Conservation (phyloP, 2,113 vertebrate species). For the Colistium nudipinnis region DNA sequence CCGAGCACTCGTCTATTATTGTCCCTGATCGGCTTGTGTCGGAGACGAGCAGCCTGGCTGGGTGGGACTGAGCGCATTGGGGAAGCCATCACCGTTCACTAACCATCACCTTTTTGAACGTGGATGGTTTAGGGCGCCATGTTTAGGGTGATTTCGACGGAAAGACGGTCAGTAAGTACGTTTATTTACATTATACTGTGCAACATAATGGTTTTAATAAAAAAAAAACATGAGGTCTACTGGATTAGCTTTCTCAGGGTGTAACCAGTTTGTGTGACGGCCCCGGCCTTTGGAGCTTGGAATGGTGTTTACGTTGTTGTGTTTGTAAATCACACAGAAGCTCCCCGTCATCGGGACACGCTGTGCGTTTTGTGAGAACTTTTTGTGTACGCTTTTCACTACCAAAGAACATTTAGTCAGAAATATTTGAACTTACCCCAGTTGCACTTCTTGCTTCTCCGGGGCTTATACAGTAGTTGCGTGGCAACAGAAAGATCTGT, state of each 20-base stretch:
- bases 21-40: slow-evolving; percentile 49
- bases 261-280: not conserved
- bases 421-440: slow-evolving; percentile 14
- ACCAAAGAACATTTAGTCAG: slow-evolving; percentile 11
- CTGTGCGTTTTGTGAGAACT: slow-evolving; percentile 5
- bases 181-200: not conserved
- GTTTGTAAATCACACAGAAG: not conserved
- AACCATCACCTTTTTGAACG: slow-evolving; percentile 26
- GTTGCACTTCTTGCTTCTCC: no score
- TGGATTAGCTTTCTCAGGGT: not conserved
- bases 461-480: slow-evolving; percentile 19
- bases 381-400: slow-evolving; percentile 21
- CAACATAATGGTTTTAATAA: not conserved
- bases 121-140: not conserved
- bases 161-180: slow-evolving; percentile 25
- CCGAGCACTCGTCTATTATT: slow-evolving; percentile 53
- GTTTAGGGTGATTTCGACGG: slow-evolving; percentile 25
- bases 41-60: slow-evolving; percentile 23
- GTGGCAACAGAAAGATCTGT: slow-evolving; percentile 25
- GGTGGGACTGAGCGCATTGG: slow-evolving; percentile 40
- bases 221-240: no score
- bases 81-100: slow-evolving; percentile 1
- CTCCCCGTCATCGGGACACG: not conserved
- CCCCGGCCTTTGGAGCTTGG: no score
- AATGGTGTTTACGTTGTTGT: not conserved